Conservation (phyloP, 2,888 invertebrate genomes). For the Salticus scenicus region DNA sequence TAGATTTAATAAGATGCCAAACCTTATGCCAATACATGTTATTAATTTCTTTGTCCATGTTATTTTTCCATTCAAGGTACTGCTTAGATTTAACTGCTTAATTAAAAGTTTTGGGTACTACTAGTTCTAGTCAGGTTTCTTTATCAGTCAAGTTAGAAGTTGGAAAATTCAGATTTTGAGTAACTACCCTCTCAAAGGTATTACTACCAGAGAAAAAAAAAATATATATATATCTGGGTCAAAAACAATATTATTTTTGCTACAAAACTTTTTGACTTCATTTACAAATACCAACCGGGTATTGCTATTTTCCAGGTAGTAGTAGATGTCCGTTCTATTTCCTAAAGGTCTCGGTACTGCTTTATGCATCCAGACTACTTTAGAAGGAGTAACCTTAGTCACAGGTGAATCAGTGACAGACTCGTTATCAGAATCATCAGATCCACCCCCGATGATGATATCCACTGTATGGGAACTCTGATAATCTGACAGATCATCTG, state of each 20-base stretch:
- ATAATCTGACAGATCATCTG: no score
- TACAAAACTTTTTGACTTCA: slow-evolving; percentile 1
- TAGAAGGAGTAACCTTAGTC: no score
- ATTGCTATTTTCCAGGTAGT: no score
- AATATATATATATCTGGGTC: background rate
- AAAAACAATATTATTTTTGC: background rate
- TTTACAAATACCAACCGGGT: no score
- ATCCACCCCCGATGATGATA: no score
- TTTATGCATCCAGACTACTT: no score
- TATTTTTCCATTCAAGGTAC: background rate
- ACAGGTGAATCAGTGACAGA: no score
- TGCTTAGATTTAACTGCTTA: background rate
- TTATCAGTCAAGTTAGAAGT: background rate
- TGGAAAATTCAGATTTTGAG: background rate
- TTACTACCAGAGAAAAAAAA: no score
- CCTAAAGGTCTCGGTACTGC: no score
- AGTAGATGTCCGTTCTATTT: no score
- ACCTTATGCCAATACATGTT: background rate
- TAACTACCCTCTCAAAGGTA: background rate
- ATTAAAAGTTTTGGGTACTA: background rate
- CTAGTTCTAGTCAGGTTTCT: background rate
- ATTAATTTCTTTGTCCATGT: background rate
- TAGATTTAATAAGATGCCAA: background rate
- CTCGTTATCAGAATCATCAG: no score
- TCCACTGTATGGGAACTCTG: no score